Conservation (phyloP, 2,888 invertebrate genomes). For the Apodemia arnacis region DNA sequence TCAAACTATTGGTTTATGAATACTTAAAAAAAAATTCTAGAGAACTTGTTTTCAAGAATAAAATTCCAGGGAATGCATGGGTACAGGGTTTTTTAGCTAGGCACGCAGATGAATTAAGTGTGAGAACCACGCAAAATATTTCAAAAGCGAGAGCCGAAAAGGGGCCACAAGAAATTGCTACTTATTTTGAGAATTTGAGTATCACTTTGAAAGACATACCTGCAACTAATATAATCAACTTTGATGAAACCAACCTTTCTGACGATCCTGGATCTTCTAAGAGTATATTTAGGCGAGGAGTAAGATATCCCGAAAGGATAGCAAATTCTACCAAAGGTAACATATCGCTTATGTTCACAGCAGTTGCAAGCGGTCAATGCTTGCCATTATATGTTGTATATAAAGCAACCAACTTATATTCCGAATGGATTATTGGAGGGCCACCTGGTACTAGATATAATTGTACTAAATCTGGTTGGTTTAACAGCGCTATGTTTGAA, state of each 20-base stretch:
- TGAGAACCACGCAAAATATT: conserved; percentile 77
- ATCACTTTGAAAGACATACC: conserved; percentile 17
- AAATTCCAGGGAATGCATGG: too few species aligned
- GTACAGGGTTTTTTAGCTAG: background rate
- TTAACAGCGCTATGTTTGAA: conserved; percentile 85
- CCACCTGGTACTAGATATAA: conserved; percentile 87
- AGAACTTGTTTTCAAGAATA: too few species aligned
- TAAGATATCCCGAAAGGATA: conserved; percentile 40
- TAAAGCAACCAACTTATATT: conserved; percentile 85
- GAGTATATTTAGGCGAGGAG: conserved; percentile 59
- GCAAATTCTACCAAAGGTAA: conserved; percentile 44
- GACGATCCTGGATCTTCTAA: conserved; percentile 72
- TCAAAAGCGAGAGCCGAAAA: conserved; percentile 76
- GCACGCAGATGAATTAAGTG: conserved; percentile 54
- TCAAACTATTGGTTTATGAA: too few species aligned
- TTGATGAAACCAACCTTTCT: conserved; percentile 72
- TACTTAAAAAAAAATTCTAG: too few species aligned
- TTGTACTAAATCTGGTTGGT: conserved; percentile 87
- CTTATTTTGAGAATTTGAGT: conserved; percentile 4
- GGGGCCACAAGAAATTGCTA: conserved; percentile 61
- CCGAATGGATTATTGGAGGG: conserved; percentile 88
- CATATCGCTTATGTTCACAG: conserved; percentile 62
- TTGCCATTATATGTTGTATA: conserved; percentile 65
- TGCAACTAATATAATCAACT: conserved; percentile 60
- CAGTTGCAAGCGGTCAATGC: conserved; percentile 51